phyloP scores from a whole-genome alignment of 2,797 vertebrate species.

The Enteromius thamalakanensis region DNA sequence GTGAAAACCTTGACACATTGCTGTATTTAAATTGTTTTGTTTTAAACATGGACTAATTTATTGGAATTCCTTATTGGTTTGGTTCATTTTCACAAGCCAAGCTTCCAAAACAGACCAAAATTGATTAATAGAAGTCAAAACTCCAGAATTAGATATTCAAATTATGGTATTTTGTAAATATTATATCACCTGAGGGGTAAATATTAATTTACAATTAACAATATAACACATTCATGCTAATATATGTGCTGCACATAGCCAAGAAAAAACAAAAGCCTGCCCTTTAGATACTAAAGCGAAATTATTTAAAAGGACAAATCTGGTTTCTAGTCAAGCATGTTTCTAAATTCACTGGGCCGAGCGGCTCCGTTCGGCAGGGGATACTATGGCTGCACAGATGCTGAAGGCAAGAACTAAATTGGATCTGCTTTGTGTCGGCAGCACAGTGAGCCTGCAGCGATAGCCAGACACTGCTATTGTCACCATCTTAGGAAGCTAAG shows the following conservation, averaged over 20 bases:
- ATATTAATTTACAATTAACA: constrained; percentile 13
- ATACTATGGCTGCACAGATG: constrained; percentile 30
- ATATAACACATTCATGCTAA: neutral
- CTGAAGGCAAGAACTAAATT: constrained; percentile 34
- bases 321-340: constrained; percentile 28
- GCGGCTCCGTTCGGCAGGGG: neutral
- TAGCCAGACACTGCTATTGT: constrained; percentile 9
- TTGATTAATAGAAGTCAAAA: neutral
- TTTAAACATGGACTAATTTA: neutral
- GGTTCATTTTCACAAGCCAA: neutral
- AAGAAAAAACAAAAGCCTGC: constrained; percentile 10
- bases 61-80: neutral
- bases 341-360: neutral
- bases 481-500: constrained; percentile 25
- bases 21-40: neutral
- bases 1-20: neutral
- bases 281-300: neutral
- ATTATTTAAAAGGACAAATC: constrained; percentile 37
- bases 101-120: neutral
- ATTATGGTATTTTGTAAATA: neutral
- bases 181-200: neutral
- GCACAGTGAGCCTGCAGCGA: constrained; percentile 1
- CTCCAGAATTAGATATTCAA: no score
- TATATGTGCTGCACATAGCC: neutral
- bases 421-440: constrained; percentile 39